Base-by-base conservation (phyloP, 1,140 invertebrate genomes). In the Neoseiulus cucumeris region DNA sequence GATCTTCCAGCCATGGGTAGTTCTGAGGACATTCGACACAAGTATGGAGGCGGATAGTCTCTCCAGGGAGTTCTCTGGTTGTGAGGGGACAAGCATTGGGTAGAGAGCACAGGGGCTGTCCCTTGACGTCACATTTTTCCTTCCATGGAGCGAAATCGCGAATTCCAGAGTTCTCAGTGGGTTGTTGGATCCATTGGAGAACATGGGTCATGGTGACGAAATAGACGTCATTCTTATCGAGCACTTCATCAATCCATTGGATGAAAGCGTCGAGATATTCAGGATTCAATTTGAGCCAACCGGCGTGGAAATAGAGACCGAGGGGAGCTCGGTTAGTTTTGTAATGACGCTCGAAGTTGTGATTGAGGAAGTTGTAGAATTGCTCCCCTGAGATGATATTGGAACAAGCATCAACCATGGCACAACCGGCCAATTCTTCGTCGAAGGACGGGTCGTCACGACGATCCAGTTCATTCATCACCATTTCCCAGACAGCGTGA, bases 151-250 rank as follows among this genome's bases (percentile, higher is more conserved):
- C 83, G 82, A 93, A 93, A 72, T 93, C 90, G 71, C 87, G 81
- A 42, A 94, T 80, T 17, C 82, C 83, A 12, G 86, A 84, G 51
- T 92, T 71, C 75, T 93, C 88, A 2, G 89, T 92, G 42, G 92
- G 92, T 68, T 87, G 89, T 77, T 93, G 90, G 88, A 95, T 94
- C 91, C 91, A 96, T 77, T 94, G 90, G 72, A 96, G 88, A 7
- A 94, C 90, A 80, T 85, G 89, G 1, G 89, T 93, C 86, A 92
- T 93, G n/a, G 91, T 95, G 0, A 93, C 89, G 73, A 96, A 94
- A 77, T 92, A 95, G 5, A 93, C 91, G 73, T 96, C 91, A 67
- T 89, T 88, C 66, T 84, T 86, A 66, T 83, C 78, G 33, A 92
- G 76, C 51, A 91, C 83, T 78, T 95, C 91, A 73, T 95, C 91